Evolutionary conservation across 2,113 vertebrate genomes (phyloP).

Genomic region (Gnathonemus longibarbis): DNA sequence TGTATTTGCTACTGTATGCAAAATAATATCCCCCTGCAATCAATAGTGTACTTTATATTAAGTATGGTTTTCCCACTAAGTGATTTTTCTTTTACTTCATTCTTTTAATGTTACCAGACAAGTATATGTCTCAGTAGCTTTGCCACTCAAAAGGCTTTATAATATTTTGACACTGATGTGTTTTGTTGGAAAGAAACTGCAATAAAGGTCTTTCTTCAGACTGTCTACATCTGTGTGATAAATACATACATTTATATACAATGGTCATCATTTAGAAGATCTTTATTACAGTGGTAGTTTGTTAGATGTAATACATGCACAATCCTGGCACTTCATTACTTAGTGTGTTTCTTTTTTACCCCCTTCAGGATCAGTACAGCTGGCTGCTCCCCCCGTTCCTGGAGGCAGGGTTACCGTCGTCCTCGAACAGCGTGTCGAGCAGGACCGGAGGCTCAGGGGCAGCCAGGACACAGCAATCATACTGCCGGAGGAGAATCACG

Average conservation of each 20-base stretch:
- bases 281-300: not conserved
- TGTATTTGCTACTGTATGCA: not conserved
- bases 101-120: not conserved
- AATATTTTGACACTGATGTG: not conserved
- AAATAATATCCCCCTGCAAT: not conserved
- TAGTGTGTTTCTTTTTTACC: not conserved
- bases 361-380: not conserved
- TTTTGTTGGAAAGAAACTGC: not conserved
- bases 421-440: not conserved
- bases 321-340: not conserved
- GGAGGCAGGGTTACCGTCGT: not conserved
- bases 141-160: not conserved
- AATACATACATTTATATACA: not conserved
- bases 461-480: not conserved
- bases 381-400: not conserved
- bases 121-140: not conserved
- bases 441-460: conserved; percentile 13
- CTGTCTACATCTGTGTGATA: not conserved
- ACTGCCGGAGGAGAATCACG: not conserved
- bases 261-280: not conserved
- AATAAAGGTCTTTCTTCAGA: not conserved
- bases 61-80: not conserved
- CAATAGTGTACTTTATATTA: not conserved
- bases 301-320: not conserved
- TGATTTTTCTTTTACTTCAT: not conserved